phyloP scores from a whole-genome alignment of 2,797 vertebrate genomes.

The Atherinosoma microstoma region DNA sequence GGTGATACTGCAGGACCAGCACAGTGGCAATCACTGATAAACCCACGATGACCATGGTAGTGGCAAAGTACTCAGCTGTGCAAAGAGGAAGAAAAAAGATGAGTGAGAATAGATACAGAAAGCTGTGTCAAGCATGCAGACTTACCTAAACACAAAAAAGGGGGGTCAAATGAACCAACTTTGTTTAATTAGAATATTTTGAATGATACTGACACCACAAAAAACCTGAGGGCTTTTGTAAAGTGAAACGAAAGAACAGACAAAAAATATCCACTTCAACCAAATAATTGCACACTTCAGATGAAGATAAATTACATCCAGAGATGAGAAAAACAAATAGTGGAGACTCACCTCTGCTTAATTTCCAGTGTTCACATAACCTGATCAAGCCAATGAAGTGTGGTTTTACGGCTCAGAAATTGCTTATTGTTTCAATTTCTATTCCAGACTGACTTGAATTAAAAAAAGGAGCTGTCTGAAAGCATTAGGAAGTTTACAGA shows the following conservation, averaged over 20 bases:
- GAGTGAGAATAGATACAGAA: background rate
- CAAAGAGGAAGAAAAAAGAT: background rate
- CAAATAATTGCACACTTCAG: background rate
- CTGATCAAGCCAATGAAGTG: background rate
- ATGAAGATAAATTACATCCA: background rate
- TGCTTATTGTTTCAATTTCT: background rate
- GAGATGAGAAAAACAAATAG: background rate
- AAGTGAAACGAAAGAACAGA: too few species aligned
- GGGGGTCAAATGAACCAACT: background rate
- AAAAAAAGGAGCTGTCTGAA: background rate
- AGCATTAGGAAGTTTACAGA: background rate
- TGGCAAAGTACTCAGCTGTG: slow-evolving; percentile 84
- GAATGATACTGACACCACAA: background rate
- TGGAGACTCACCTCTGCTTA: background rate
- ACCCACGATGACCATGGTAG: slow-evolving; percentile 85
- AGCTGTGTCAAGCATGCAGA: background rate
- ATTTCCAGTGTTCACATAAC: background rate
- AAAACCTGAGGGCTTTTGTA: background rate
- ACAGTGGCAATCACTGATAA: slow-evolving; percentile 85
- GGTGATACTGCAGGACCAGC: slow-evolving; percentile 83
- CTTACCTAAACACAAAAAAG: background rate
- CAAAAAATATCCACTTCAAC: background rate
- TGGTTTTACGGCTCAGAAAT: background rate
- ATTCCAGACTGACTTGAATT: background rate
- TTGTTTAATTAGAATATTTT: background rate